Evolutionary conservation across 2,113 vertebrate genomes (phyloP).

Genomic region (Eptatretus burgeri): DNA sequence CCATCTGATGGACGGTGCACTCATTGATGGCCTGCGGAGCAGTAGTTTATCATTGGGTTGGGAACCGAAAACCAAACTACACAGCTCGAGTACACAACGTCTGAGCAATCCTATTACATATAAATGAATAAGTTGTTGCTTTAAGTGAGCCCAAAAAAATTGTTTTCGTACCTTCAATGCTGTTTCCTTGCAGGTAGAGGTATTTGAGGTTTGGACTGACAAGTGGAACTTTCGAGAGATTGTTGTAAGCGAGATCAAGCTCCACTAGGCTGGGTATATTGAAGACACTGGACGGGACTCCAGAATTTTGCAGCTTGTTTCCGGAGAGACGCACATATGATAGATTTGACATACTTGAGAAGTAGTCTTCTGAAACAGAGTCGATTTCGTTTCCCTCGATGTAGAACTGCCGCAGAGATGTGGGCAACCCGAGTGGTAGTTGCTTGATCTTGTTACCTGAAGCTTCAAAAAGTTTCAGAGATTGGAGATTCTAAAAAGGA

Average conservation of each 20-base stretch:
- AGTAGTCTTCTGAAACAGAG: constrained; percentile 14
- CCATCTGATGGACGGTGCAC: too few relatives aligned
- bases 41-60: too few relatives aligned
- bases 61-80: too few relatives aligned
- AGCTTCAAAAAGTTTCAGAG: constrained; percentile 21
- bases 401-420: constrained; percentile 23
- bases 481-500: constrained; percentile 16
- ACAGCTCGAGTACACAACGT: too few relatives aligned
- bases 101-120: too few relatives aligned
- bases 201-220: constrained; percentile 22
- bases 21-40: too few relatives aligned
- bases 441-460: constrained; percentile 18
- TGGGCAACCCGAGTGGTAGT: constrained; percentile 19
- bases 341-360: constrained; percentile 15
- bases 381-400: constrained; percentile 21
- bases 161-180: constrained; percentile 27
- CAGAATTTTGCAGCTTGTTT: constrained; percentile 15
- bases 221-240: constrained; percentile 16
- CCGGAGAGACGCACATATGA: constrained; percentile 20
- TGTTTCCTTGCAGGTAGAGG: constrained; percentile 26
- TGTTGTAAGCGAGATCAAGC: constrained; percentile 27
- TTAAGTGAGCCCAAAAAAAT: too few relatives aligned
- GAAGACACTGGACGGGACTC: constrained; percentile 14
- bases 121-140: too few relatives aligned
- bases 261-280: constrained; percentile 23